Percentiles rank a stretch among this genome's conserved stretches.
Conservation (phyloP, 2,888 invertebrate genomes). For the Xestia c-nigrum region DNA sequence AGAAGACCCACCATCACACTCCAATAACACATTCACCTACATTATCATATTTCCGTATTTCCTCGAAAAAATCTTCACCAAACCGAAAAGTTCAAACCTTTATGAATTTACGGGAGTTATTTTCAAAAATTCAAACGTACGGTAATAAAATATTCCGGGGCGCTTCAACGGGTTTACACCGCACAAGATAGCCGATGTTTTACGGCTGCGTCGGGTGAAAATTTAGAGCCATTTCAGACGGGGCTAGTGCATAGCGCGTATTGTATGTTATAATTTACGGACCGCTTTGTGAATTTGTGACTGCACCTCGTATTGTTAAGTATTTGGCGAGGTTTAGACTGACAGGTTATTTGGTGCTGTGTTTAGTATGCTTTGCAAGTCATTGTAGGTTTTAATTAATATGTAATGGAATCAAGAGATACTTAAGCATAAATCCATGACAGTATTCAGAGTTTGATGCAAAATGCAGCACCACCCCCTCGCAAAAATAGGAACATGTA, state of each 20-base stretch:
- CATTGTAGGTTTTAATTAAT: not conserved
- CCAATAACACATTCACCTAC: not conserved
- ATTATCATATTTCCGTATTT: too few species aligned
- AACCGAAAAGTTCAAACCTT: conserved; percentile 3
- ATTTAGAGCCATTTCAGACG: conserved; percentile 57
- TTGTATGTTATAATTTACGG: conserved; percentile 62
- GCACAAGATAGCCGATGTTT: conserved; percentile 63
- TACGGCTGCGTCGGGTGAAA: conserved; percentile 49
- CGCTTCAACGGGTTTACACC: conserved; percentile 50
- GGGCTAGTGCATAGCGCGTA: conserved; percentile 51
- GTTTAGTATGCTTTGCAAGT: not conserved
- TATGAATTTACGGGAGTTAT: conserved; percentile 45
- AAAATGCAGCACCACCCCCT: not conserved
- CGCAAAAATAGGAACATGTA: not conserved
- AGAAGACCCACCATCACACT: not conserved
- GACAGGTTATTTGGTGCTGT: conserved; percentile 12
- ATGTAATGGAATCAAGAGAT: not conserved
- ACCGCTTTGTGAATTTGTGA: conserved; percentile 53
- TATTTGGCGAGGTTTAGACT: conserved; percentile 21
- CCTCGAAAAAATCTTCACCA: not conserved
- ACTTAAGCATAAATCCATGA: not conserved
- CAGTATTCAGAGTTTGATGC: not conserved
- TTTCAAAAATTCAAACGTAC: conserved; percentile 57
- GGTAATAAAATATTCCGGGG: conserved; percentile 59
- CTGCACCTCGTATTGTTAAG: conserved; percentile 25